phyloP scores from a whole-genome alignment of 2,888 invertebrate genomes.

The Hymenopus coronatus region DNA sequence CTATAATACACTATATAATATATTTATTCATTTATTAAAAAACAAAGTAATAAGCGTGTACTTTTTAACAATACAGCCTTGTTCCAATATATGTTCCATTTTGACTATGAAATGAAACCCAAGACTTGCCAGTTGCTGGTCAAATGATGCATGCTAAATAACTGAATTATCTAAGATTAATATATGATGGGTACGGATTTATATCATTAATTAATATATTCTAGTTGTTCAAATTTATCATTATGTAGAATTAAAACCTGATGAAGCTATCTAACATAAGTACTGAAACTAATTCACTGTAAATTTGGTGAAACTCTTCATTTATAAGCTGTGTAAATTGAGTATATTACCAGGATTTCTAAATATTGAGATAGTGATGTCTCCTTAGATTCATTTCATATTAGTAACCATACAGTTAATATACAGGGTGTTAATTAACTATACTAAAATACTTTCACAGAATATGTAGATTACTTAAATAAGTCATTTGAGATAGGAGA shows the following conservation, averaged over 20 bases:
- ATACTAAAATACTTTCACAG: too few species aligned
- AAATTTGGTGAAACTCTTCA: too few species aligned
- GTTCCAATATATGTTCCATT: background rate
- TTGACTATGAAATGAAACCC: background rate
- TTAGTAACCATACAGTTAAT: too few species aligned
- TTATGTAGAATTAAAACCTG: background rate
- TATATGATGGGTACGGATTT: background rate
- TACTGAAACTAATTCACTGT: too few species aligned
- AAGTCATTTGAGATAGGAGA: too few species aligned
- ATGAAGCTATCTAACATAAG: too few species aligned
- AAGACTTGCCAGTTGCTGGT: constrained; percentile 4
- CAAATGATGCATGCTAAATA: background rate
- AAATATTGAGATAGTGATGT: too few species aligned
- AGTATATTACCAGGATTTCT: too few species aligned
- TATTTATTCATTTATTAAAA: constrained; percentile 11
- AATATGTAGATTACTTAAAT: too few species aligned
- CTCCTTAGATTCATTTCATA: too few species aligned
- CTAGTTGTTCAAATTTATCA: background rate
- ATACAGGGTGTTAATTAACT: too few species aligned
- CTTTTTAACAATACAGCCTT: constrained; percentile 20
- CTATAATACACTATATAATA: constrained; percentile 13
- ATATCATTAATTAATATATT: background rate
- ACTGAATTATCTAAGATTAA: background rate
- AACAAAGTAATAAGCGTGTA: constrained; percentile 25
- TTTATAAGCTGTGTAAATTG: too few species aligned